Percentiles rank a stretch among this genome's conserved stretches.
These are phyloP conservation scores for Papilio polyxenes DNA, from an alignment of 1,140 invertebrate genomes.

Conservation along the genomic window DNA sequence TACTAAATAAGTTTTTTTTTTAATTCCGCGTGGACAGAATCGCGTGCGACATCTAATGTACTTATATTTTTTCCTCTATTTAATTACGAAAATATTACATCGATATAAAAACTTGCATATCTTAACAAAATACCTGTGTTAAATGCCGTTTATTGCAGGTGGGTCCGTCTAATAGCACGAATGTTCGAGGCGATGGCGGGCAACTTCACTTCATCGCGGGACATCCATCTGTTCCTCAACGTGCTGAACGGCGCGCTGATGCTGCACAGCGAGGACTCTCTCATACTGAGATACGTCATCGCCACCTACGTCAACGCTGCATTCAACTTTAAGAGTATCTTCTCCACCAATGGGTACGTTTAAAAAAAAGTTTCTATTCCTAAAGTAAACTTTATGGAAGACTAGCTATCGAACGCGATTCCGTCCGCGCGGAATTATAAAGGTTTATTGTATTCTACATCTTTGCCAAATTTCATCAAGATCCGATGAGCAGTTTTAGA, in stretches of 20 bases:
- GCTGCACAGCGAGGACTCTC: constrained; percentile 97
- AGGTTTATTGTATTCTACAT: no score
- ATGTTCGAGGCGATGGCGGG: constrained; percentile 99
- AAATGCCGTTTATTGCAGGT: constrained; percentile 75
- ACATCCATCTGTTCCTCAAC: constrained; percentile 98
- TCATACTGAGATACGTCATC: constrained; percentile 96
- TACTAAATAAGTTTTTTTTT: no score
- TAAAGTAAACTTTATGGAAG: no score
- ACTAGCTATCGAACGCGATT: no score
- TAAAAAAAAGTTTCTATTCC: neutral
- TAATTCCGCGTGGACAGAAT: no score
- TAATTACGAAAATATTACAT: no score
- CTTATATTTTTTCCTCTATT: no score
- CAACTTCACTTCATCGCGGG: constrained; percentile 98
- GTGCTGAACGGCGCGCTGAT: constrained; percentile 98
- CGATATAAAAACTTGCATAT: no score
- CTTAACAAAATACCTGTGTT: constrained; percentile 8
- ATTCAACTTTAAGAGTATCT: constrained; percentile 99
- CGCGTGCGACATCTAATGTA: no score
- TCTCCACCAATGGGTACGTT: constrained; percentile 95
- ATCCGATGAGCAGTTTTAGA: no score
- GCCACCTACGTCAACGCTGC: constrained; percentile 98
- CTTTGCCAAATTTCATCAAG: no score
- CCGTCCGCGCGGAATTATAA: no score
- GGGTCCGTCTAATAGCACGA: constrained; percentile 96